Conservation (phyloP, 37 sponge, comb jelly and placozoan species). For the Spongilla lacustris region DNA sequence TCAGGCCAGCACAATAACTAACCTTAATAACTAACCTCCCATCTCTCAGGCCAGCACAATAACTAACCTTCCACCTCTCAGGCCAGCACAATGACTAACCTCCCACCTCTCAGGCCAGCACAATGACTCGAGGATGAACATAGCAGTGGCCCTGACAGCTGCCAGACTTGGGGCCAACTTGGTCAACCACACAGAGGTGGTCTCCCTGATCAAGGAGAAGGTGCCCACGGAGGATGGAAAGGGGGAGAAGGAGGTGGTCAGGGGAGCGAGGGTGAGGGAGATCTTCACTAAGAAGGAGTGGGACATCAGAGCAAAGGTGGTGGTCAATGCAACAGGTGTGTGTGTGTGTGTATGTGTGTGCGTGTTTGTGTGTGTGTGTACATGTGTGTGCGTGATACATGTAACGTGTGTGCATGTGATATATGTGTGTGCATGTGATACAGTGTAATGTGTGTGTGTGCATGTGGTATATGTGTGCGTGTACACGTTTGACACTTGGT, state of each 20-base stretch:
- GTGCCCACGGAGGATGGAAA: slow-evolving; percentile 21
- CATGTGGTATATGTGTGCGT: no score
- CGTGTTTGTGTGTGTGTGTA: not conserved
- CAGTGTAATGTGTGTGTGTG: no score
- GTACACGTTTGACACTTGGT: no score
- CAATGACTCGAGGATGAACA: slow-evolving; percentile 98
- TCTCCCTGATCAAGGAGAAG: slow-evolving; percentile 51
- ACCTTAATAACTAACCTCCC: no score
- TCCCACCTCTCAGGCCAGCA: slow-evolving; percentile 78
- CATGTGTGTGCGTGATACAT: not conserved
- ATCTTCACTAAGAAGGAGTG: slow-evolving; percentile 82
- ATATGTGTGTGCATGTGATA: no score
- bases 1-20: no score
- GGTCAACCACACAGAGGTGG: slow-evolving; percentile 90
- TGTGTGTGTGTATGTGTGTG: not conserved
- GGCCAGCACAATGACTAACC: no score
- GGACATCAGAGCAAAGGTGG: slow-evolving; percentile 90
- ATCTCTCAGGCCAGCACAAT: no score
- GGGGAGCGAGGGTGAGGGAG: slow-evolving; percentile 84
- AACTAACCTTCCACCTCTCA: no score
- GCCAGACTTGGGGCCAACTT: slow-evolving; percentile 88
- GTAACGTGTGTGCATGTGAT: no score
- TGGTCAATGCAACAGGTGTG: slow-evolving; percentile 93
- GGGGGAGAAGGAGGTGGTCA: slow-evolving; percentile 50
- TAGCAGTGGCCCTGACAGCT: slow-evolving; percentile 91